Evolutionary conservation across 2,113 vertebrate genomes (phyloP), one percentile per base, ranked within the genome.

Genomic region (Sardina pilchardus): DNA sequence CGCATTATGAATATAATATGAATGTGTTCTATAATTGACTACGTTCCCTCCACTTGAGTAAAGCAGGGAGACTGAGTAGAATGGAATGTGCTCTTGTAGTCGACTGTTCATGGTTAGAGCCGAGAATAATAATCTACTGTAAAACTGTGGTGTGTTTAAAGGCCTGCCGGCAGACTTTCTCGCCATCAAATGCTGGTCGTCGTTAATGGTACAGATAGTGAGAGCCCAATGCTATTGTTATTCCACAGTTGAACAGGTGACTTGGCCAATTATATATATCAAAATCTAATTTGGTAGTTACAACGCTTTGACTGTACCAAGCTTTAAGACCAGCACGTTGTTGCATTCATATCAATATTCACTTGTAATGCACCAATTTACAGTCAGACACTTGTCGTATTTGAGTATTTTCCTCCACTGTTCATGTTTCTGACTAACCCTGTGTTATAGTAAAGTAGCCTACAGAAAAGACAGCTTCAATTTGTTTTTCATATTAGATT

Each of bases 1-100:
- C n/a, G 12, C 82, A 91, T 91, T 92, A 93, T 93, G 89, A 93
- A 94, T 93, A 92, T 91, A 92, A 92, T 92, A 93, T 94, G 90
- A 94, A 92, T 88, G 82, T 45, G 81, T 83, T 92, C 82, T 90
- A 93, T 94, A 92, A 93, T 94, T 94, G 84, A 93, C 91, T 89
- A 91, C 85, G 84, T 85, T 92, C 82, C 75, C 88, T 82, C 83
- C 86, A 81, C 67, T 6, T 43, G 84, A 84, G 85, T 85, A 90
- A 88, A 86, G 83, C 82, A 44, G 85, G 82, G 81, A 86, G 89
- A 87, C 86, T 78, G 81, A 89, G 81, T 82, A 75, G 71, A 81
- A 81, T 88, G 85, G 71, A 78, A 36, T 78, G 30, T 39, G 71
- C 34, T 78, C 71, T 78, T 36, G n/a, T 71, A 71, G 63, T 71